These are phyloP conservation scores for Dreissena polymorpha DNA, from an alignment of 1,140 invertebrate genomes.

Conservation along the genomic window DNA sequence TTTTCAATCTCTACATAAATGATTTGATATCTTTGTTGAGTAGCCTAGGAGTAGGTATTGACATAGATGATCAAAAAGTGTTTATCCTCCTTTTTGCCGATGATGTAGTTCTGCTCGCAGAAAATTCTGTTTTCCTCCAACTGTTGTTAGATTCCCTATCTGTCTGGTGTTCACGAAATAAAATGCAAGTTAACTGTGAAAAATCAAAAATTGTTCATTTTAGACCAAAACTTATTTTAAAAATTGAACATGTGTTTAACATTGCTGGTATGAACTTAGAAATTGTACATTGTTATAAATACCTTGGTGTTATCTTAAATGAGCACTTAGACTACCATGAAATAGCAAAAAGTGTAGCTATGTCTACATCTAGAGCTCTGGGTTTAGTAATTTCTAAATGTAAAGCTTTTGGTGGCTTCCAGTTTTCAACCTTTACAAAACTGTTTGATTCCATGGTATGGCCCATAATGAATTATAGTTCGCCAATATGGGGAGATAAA, in stretches of 20 bases:
- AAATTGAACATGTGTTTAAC: too few species aligned
- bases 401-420: not conserved
- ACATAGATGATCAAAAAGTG: not conserved
- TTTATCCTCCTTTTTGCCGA: not conserved
- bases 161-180: not conserved
- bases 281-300: too few species aligned
- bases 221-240: too few species aligned
- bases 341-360: not conserved
- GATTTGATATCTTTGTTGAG: conserved; percentile 15
- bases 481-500: conserved; percentile 10
- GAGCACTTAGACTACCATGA: too few species aligned
- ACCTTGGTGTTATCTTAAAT: too few species aligned
- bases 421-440: conserved; percentile 5
- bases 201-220: conserved; percentile 15
- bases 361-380: not conserved
- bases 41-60: not conserved
- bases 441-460: conserved; percentile 1
- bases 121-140: not conserved
- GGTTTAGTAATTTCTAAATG: conserved; percentile 9
- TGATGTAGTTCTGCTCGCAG: not conserved
- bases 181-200: conserved; percentile 10
- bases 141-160: not conserved
- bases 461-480: not conserved
- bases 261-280: too few species aligned
- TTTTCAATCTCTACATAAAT: conserved; percentile 14